A percentile compares a stretch with the other conserved stretches of the same genome.
Evolutionary conservation across 2,113 vertebrate species (phyloP).

Genomic region (Semnornis frantzii): DNA sequence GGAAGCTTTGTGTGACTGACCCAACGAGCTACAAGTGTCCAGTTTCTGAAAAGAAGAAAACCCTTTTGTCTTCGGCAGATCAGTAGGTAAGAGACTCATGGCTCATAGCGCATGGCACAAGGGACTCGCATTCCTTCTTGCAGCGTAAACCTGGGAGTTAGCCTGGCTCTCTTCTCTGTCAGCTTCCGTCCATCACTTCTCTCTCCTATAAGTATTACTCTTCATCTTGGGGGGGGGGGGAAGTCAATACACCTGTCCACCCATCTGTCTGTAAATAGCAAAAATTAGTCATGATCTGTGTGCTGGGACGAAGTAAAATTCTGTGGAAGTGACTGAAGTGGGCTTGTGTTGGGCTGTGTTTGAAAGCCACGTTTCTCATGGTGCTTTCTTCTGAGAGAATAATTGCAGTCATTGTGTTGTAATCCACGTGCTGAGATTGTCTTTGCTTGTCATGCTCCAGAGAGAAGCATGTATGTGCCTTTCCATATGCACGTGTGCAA

Average conservation of each 20-base stretch:
- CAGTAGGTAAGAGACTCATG: slow-evolving; percentile 51
- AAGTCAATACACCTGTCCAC: rapidly evolving
- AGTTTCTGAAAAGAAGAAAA: slow-evolving; percentile 59
- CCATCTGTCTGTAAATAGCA: neutral
- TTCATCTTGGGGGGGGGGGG: neutral
- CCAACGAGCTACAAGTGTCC: slow-evolving; percentile 51
- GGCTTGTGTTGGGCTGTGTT: neutral
- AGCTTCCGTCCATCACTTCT: neutral
- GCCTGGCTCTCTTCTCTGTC: neutral
- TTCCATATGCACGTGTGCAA: neutral
- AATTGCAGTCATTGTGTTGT: neutral
- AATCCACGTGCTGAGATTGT: neutral
- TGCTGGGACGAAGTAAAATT: neutral
- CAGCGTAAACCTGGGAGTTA: neutral
- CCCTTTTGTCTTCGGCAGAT: slow-evolving; percentile 56
- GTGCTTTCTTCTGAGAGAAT: neutral
- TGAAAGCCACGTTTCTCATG: neutral
- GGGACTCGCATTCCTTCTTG: neutral
- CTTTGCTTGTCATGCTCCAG: neutral
- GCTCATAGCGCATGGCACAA: neutral
- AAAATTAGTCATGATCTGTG: neutral
- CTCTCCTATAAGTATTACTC: neutral
- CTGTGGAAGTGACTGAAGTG: neutral
- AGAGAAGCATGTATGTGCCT: neutral
- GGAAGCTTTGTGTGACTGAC: slow-evolving; percentile 58